phyloP scores from a whole-genome alignment of 2,888 invertebrate species.

The Drosophila leonis region DNA sequence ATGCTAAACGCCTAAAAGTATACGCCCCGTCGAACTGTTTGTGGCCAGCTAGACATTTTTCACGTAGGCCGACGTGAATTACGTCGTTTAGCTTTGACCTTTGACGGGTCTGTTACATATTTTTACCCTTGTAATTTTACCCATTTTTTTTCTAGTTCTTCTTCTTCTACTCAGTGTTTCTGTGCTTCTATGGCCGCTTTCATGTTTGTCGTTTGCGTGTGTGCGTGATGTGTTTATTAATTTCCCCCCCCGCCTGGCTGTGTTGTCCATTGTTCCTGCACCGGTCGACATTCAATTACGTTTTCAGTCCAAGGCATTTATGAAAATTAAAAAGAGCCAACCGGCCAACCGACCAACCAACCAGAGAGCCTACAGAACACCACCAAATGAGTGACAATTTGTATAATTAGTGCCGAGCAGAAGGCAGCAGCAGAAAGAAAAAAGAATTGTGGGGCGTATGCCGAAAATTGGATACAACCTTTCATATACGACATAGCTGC shows the following conservation, averaged over 20 bases:
- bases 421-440: slow-evolving; percentile 2
- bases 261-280: slow-evolving; percentile 35
- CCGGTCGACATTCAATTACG: slow-evolving; percentile 67
- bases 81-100: slow-evolving; percentile 70
- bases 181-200: background rate
- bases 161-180: background rate
- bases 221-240: slow-evolving; percentile 76
- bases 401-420: slow-evolving; percentile 58
- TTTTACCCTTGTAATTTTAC: slow-evolving; percentile 58
- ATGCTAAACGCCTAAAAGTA: slow-evolving; percentile 27
- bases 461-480: slow-evolving; percentile 36
- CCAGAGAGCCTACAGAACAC: slow-evolving; percentile 16
- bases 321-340: slow-evolving; percentile 68
- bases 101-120: slow-evolving; percentile 60
- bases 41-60: slow-evolving; percentile 3
- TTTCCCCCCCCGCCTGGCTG: no score
- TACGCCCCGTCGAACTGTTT: slow-evolving; percentile 12
- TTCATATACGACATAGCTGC: slow-evolving; percentile 46
- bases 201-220: slow-evolving; percentile 52
- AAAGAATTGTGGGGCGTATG: slow-evolving; percentile 37
- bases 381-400: slow-evolving; percentile 69
- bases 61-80: slow-evolving; percentile 45
- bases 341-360: slow-evolving; percentile 1
- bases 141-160: slow-evolving; percentile 6
- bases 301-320: slow-evolving; percentile 68